phyloP scores from a whole-genome alignment of 1,140 invertebrate genomes.

The Drosophila repletoides region DNA sequence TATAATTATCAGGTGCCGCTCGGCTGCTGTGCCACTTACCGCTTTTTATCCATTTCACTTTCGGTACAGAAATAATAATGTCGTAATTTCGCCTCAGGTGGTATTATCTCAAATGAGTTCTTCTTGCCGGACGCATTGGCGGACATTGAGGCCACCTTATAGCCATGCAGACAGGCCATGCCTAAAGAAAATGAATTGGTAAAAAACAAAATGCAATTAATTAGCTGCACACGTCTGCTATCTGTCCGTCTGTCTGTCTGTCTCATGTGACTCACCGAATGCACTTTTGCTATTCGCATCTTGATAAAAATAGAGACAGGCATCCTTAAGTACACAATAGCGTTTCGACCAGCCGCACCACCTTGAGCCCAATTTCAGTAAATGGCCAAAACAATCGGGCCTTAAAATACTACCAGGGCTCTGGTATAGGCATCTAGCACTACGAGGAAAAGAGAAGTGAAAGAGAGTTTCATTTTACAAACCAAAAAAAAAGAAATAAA shows the following conservation, averaged over 20 bases:
- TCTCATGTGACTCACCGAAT: conserved; percentile 88
- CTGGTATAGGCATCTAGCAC: conserved; percentile 87
- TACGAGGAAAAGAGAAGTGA: conserved; percentile 49
- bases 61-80: conserved; percentile 97
- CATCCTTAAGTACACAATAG: conserved; percentile 97
- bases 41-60: conserved; percentile 96
- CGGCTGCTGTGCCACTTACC: no score
- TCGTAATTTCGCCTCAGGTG: conserved; percentile 92
- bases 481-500: no score
- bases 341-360: conserved; percentile 94
- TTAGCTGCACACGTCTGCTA: conserved; percentile 35
- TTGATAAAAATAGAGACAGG: conserved; percentile 96
- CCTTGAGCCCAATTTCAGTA: conserved; percentile 90
- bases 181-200: conserved; percentile 82
- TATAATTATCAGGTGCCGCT: no score
- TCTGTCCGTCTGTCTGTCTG: neutral
- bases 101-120: conserved; percentile 95
- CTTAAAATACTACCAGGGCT: conserved; percentile 88
- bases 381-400: conserved; percentile 95
- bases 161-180: conserved; percentile 96
- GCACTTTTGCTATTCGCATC: conserved; percentile 93
- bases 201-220: conserved; percentile 46
- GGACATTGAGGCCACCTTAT: conserved; percentile 91
- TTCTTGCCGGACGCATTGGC: conserved; percentile 89
- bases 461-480: conserved; percentile 8